Evolutionary conservation across 2,888 invertebrate genomes (phyloP).

Genomic region (Meta bourneti): DNA sequence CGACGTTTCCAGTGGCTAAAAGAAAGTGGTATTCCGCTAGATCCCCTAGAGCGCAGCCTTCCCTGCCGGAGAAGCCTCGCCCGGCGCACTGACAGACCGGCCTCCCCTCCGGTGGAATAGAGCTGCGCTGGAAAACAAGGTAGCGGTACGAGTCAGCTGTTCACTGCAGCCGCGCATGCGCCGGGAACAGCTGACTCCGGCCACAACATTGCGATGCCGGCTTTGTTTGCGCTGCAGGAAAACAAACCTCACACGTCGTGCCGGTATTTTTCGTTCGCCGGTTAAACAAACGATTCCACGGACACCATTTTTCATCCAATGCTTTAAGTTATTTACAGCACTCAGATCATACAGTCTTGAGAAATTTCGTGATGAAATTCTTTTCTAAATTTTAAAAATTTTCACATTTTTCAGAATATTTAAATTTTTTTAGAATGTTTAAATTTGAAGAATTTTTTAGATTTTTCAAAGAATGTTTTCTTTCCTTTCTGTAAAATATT

Average conservation of each 20-base stretch:
- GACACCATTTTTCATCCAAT: neutral
- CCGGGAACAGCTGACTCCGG: constrained; percentile 68
- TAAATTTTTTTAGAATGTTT: too few species aligned
- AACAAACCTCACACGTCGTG: neutral
- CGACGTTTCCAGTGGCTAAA: too few species aligned
- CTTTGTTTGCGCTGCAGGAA: constrained; percentile 2
- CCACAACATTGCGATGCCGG: constrained; percentile 58
- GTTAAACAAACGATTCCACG: neutral
- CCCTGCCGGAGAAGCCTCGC: constrained; percentile 10
- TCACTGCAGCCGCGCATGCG: constrained; percentile 49
- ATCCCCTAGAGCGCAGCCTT: neutral
- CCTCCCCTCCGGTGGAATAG: constrained; percentile 57
- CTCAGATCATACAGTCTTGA: neutral
- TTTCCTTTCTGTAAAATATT: too few species aligned
- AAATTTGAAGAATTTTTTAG: too few species aligned
- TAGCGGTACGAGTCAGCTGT: constrained; percentile 76
- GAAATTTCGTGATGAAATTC: neutral
- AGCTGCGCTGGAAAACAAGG: constrained; percentile 50
- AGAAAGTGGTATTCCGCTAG: too few species aligned
- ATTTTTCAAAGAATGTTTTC: too few species aligned
- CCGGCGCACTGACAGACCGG: constrained; percentile 48
- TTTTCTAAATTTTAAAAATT: too few species aligned
- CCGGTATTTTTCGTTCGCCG: neutral
- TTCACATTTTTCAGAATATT: too few species aligned
- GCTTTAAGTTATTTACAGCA: neutral